These are phyloP conservation scores for Watsonalla cultraria DNA, from an alignment of 2,888 invertebrate species.

Conservation along the genomic window DNA sequence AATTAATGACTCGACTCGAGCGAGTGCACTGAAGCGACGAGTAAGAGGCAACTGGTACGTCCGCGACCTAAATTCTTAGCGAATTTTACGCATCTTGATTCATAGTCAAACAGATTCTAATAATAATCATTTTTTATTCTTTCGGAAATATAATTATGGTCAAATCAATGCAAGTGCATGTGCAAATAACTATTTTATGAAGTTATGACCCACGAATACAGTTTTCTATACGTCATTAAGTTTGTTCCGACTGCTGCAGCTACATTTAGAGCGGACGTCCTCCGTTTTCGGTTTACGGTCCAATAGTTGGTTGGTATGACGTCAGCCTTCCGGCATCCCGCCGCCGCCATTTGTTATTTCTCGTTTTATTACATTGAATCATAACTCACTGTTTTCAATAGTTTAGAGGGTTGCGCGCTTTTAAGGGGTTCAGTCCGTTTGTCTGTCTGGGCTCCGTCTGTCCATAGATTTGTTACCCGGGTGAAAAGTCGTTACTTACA, in stretches of 20 bases:
- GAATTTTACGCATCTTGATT: conserved; percentile 54
- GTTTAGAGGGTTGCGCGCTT: too few species aligned
- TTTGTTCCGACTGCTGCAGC: conserved; percentile 28
- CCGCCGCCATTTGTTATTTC: conserved; percentile 26
- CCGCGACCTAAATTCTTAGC: conserved; percentile 68
- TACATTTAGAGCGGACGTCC: conserved; percentile 58
- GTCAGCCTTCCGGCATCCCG: conserved; percentile 56
- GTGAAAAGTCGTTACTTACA: too few species aligned
- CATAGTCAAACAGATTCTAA: conserved; percentile 43
- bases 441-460: too few species aligned
- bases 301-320: conserved; percentile 49
- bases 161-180: background rate
- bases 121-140: conserved; percentile 38
- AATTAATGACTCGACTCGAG: conserved; percentile 51
- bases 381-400: conserved; percentile 29
- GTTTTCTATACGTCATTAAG: conserved; percentile 39
- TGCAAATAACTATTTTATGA: conserved; percentile 4
- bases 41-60: conserved; percentile 64
- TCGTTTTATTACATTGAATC: conserved; percentile 35
- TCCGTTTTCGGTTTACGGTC: conserved; percentile 51
- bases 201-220: conserved; percentile 1
- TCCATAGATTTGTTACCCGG: too few species aligned
- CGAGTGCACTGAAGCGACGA: conserved; percentile 65
- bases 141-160: conserved; percentile 11
- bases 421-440: too few species aligned